phyloP scores from a whole-genome alignment of 2,113 vertebrate species.

The Pleuronectes platessa region DNA sequence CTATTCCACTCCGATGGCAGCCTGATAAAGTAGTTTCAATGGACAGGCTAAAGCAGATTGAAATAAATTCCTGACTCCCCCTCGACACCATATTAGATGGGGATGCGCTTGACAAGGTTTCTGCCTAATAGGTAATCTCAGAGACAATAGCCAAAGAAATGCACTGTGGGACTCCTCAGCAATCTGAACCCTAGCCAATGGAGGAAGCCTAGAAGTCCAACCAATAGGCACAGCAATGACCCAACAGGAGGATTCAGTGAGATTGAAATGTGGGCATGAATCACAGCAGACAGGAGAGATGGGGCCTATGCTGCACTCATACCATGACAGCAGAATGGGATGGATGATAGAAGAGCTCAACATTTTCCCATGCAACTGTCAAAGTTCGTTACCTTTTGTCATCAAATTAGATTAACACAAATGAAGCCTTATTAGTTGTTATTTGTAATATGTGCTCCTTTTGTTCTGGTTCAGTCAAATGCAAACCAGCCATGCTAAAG shows the following conservation, averaged over 20 bases:
- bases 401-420: background rate
- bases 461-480: background rate
- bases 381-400: background rate
- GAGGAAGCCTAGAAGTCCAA: slow-evolving; percentile 6
- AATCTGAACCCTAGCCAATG: slow-evolving; percentile 48
- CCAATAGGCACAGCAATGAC: too few relatives aligned
- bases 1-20: slow-evolving; percentile 50
- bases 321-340: background rate
- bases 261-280: background rate
- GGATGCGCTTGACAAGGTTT: slow-evolving; percentile 59
- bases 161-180: background rate
- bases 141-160: slow-evolving; percentile 48
- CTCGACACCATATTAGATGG: slow-evolving; percentile 36
- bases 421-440: background rate
- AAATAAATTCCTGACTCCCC: slow-evolving; percentile 52
- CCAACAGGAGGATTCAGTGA: background rate
- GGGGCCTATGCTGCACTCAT: background rate
- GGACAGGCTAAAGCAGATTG: slow-evolving; percentile 64
- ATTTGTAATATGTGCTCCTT: background rate
- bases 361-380: background rate
- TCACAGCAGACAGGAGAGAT: slow-evolving; percentile 1
- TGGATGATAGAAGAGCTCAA: background rate
- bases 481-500: too few relatives aligned
- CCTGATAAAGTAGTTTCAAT: slow-evolving; percentile 67
- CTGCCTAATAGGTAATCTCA: slow-evolving; percentile 70